A percentile compares a stretch with the other conserved stretches of the same genome.
Conservation (phyloP, 2,797 vertebrate genomes). For the Ptychadena robeensis region DNA sequence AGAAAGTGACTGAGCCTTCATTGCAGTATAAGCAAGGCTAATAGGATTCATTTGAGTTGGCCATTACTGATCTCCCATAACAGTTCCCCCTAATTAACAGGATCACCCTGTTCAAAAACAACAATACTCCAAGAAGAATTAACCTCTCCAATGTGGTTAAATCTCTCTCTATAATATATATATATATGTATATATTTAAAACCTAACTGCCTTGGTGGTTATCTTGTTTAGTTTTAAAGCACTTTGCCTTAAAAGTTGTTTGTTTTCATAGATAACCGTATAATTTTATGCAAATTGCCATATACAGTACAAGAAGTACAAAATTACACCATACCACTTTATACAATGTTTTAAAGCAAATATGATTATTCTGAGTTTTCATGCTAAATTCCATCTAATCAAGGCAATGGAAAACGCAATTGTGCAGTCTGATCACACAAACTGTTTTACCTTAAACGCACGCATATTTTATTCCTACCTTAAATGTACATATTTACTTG, state of each 20-base stretch:
- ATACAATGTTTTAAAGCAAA: constrained; percentile 22
- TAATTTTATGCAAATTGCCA: constrained; percentile 28
- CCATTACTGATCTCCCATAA: no score
- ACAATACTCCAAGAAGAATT: neutral
- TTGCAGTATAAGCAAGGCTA: no score
- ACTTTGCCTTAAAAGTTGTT: constrained; percentile 12
- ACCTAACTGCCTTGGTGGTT: neutral
- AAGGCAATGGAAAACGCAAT: constrained; percentile 7
- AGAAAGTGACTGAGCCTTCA: no score
- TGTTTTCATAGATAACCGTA: constrained; percentile 16
- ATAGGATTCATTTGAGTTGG: no score
- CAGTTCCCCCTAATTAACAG: no score
- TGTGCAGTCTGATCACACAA: constrained; percentile 4
- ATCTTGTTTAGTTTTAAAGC: neutral
- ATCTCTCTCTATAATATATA: no score
- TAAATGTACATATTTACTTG: neutral
- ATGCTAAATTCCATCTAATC: constrained; percentile 4
- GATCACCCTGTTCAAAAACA: no score
- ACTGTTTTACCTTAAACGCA: neutral
- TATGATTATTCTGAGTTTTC: constrained; percentile 19
- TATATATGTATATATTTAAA: neutral
- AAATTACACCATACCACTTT: constrained; percentile 24
- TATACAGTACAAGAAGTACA: constrained; percentile 20
- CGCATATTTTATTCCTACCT: no score
- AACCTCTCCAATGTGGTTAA: neutral